Evolutionary conservation across 2,888 invertebrate species (phyloP), one percentile per base, ranked within the genome.

Genomic region (Eugnorisma glareosa): DNA sequence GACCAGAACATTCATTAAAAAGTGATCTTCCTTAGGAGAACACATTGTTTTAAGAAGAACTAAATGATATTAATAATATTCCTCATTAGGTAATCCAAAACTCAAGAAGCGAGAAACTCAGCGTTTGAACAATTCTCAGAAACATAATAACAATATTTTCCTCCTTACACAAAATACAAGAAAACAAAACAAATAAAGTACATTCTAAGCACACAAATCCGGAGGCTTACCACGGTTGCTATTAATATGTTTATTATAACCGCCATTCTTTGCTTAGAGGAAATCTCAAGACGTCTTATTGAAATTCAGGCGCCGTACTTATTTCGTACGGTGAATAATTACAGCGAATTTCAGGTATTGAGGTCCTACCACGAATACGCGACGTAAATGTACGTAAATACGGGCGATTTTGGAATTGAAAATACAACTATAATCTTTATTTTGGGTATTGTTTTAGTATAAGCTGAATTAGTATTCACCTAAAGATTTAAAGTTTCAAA

Each of bases 301-400:
- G 86, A 88, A 87, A 90, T 91, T 89, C 89, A 86, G 82, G 72
- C 81, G 70, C 68, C 88, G 86, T 90, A 82, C 73, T 79, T 76
- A 79, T 82, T 84, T 86, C 77, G 85, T 85, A 81, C 85, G 80
- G 71, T 84, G 85, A 81, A 89, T 87, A 86, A 84, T 85, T 83
- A 86, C 80, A 15, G 35, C 11, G 51, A 57, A 51, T 69, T 66
- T 69, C 31, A 61, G 28, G 21, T 35, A 54, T 37, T 37, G 40
- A 18, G 40, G 64, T n/a, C n/a, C n/a, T 64, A 64, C 1, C 15
- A 40, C 40, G 64, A 64, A 40, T 18, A 10, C n/a, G 18, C 64
- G 40, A 40, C 43, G 8, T 15, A 64, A 64, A 40, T 15, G 15
- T 64, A n/a, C 64, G n/a, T 40, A n/a, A 40, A 64, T 40, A 24